Percentiles rank a stretch among this genome's conserved stretches.
Evolutionary conservation across 2,888 invertebrate genomes (phyloP).

Genomic region (Drosophila multiciliata): DNA sequence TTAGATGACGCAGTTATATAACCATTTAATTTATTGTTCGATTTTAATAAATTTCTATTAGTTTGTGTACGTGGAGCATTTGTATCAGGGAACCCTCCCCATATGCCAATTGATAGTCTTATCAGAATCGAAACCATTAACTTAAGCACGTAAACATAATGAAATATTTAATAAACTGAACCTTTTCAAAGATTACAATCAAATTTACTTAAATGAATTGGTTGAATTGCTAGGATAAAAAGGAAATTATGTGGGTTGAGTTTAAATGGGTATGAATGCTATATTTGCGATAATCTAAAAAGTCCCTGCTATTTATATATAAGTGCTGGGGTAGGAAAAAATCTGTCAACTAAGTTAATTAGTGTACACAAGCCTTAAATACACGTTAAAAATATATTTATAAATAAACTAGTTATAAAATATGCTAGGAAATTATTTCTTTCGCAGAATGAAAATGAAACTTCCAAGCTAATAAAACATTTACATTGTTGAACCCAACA

Average conservation of each 20-base stretch:
- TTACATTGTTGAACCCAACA: background rate
- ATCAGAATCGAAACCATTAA: conserved; percentile 8
- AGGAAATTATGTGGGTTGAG: conserved; percentile 1
- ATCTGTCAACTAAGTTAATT: background rate
- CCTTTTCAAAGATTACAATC: conserved; percentile 25
- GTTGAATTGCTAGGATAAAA: background rate
- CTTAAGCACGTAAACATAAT: conserved; percentile 28
- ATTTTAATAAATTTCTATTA: conserved; percentile 27
- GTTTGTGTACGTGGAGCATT: background rate
- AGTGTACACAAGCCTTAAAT: background rate
- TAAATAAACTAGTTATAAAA: background rate
- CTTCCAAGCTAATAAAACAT: background rate
- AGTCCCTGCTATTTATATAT: background rate
- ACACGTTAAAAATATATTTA: background rate
- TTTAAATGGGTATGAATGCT: background rate
- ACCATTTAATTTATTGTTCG: conserved; percentile 9
- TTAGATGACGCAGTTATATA: conserved; percentile 17
- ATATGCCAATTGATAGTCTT: conserved; percentile 7
- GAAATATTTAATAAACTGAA: conserved; percentile 35
- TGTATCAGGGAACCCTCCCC: background rate
- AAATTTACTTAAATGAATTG: conserved; percentile 30
- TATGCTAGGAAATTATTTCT: background rate
- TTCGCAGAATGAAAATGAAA: background rate
- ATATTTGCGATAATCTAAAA: background rate
- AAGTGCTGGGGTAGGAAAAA: background rate